A percentile compares a stretch with the other conserved stretches of the same genome.
Evolutionary conservation across 2,113 vertebrate genomes (phyloP).

Genomic region (Grantiella picta): DNA sequence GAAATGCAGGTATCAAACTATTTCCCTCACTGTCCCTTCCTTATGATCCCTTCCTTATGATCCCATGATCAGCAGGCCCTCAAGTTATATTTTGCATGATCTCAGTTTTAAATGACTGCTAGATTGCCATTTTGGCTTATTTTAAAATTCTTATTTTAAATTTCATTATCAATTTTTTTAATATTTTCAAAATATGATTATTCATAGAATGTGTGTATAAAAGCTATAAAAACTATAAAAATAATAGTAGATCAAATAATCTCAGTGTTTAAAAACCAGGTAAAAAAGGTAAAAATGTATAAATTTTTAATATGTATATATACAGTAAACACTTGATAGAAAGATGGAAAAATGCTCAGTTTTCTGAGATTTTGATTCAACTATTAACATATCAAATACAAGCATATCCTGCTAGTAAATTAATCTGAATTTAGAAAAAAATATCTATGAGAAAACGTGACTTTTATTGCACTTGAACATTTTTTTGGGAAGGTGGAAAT

Average conservation of each 20-base stretch:
- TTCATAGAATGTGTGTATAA: not conserved
- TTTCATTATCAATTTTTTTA: not conserved
- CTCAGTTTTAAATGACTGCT: not conserved
- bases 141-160: not conserved
- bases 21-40: not conserved
- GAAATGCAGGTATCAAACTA: not conserved
- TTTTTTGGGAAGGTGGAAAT: not conserved
- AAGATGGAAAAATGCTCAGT: not conserved
- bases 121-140: not conserved
- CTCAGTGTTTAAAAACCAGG: not conserved
- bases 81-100: not conserved
- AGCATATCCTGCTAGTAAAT: not conserved
- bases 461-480: not conserved
- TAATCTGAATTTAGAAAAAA: not conserved
- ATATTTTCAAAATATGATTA: not conserved
- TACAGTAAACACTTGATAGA: not conserved
- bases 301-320: not conserved
- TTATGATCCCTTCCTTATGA: not conserved
- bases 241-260: not conserved
- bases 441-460: not conserved
- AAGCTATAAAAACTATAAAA: not conserved
- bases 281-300: not conserved
- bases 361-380: not conserved
- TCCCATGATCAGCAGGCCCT: not conserved
- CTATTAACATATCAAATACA: not conserved